Base-by-base conservation (phyloP, 2,888 invertebrate genomes). In the Ochropleura leucogaster region DNA sequence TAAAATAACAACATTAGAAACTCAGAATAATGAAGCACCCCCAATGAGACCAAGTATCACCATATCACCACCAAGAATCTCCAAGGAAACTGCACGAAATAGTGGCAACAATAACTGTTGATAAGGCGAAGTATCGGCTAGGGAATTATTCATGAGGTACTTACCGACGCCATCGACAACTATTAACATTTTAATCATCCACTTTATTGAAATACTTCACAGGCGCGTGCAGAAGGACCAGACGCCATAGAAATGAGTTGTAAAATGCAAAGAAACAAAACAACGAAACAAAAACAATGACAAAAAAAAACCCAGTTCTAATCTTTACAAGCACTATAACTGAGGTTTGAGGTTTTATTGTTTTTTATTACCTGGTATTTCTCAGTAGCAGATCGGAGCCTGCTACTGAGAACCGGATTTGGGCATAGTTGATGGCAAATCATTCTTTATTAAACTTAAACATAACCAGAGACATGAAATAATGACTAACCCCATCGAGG, bases 101-200 rank as follows among this genome's bases (percentile, higher is more conserved):
- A 16, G 44, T 44, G 66, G 16, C 59, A 67, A 85, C 83, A 77
- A 82, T 85, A 85, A 82, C 85, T 60, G 71, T 51, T 72, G 77
- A 72, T 82, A 72, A 62, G 69, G 57, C 69, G 53, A 68, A 72
- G 75, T 82, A 80, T 77, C 78, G 74, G 68, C 74, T 55, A 68
- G 77, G 79, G 73, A 83, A 87, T 87, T 82, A 89, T 89, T 87
- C 87, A 88, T 85, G 82, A 88, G 79, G 64, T 53, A 72, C 77
- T 74, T 46, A 67, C 71, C 76, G 66, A 76, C 77, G 68, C 83
- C 85, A 72, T 77, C 85, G 83, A 72, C 85, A 74, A 88, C 88
- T 89, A 88, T 87, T 90, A 90, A 90, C 89, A 89, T 90, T 90
- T 89, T 89, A 89, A 90, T 90, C 87, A 88, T 80, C 81, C 68